Evolutionary conservation across 2,888 invertebrate genomes (phyloP).

Genomic region (Liodrosophila aerea): DNA sequence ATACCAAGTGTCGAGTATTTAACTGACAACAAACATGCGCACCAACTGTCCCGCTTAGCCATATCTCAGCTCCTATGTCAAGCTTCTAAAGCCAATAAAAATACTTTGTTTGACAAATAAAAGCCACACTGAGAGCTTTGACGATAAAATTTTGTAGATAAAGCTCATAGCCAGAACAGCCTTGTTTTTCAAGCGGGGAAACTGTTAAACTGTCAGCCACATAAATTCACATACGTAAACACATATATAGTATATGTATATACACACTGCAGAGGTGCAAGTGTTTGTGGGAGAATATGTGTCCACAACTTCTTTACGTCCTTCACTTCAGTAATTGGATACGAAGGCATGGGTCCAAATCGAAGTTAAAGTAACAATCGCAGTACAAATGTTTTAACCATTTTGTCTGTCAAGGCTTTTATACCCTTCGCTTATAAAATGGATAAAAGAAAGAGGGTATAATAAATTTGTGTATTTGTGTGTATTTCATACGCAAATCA

Average conservation of each 20-base stretch:
- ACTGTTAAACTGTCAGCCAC: slow-evolving; percentile 67
- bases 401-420: slow-evolving; percentile 34
- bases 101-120: slow-evolving; percentile 78
- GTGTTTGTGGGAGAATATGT: slow-evolving; percentile 6
- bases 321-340: slow-evolving; percentile 49
- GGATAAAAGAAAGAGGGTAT: too few relatives aligned
- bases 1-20: slow-evolving; percentile 77
- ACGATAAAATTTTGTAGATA: slow-evolving; percentile 68
- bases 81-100: slow-evolving; percentile 73
- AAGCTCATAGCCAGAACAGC: slow-evolving; percentile 31
- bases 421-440: too few relatives aligned
- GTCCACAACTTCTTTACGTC: slow-evolving; percentile 14
- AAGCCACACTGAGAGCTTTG: slow-evolving; percentile 73
- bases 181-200: slow-evolving; percentile 5
- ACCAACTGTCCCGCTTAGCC: slow-evolving; percentile 6
- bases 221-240: slow-evolving; percentile 56
- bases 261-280: slow-evolving; percentile 1
- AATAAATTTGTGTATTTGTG: too few relatives aligned
- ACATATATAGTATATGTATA: slow-evolving; percentile 14
- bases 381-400: slow-evolving; percentile 46
- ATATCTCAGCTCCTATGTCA: slow-evolving; percentile 25
- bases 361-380: slow-evolving; percentile 31
- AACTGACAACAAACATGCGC: slow-evolving; percentile 71
- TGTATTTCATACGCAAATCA: too few relatives aligned
- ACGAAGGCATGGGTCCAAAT: too few relatives aligned